Base-by-base conservation (phyloP, 2,113 vertebrate genomes). In the Hypanus sabinus region DNA sequence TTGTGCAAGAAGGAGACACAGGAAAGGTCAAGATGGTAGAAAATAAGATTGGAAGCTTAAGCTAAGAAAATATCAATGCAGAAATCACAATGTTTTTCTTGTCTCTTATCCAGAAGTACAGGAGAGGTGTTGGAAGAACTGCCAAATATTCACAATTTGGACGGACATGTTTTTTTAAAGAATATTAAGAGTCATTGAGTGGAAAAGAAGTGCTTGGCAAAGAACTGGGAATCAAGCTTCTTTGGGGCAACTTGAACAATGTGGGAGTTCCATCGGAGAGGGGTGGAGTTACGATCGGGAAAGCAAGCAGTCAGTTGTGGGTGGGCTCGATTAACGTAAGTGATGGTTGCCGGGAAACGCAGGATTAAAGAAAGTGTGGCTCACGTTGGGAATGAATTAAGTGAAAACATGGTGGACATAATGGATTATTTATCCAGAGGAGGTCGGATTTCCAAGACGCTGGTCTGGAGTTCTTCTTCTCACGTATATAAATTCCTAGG, bases 141-240 rank as follows among this genome's bases (percentile, higher is more conserved):
- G 83, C 83, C 83, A 87, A 87, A 27, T 87, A 87, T 60, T 87
- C 83, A 60, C 27, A 24, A 14, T 87, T 87, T 87, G 83, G 55
- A 87, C 57, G 14, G 83, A 60, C 55, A 60, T 73, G 18, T 27
- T 62, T 57, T 87, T 85, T 85, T 57, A 27, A 27, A 80, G 46
- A 57, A 83, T 60, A 55, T 85, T 85, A 57, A 85, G 24, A 85
- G 81, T 27, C 81, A 85, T 55, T 27, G 81, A 87, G 83, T 87
- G 27, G 83, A 87, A 87, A 60, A 87, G 24, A 87, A 87, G 83
- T 60, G 83, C 10, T 87, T 87, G 55, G 55, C 24, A 83, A 55
- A 22, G 24, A 83, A 55, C 46, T 24, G 24, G 38, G 38, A 57
- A 57, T 16, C 79, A 38, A 80, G 79, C 79, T 6, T 80, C 36